Base-by-base conservation (phyloP, 2,797 vertebrate species). In the Myotis vivesi region DNA sequence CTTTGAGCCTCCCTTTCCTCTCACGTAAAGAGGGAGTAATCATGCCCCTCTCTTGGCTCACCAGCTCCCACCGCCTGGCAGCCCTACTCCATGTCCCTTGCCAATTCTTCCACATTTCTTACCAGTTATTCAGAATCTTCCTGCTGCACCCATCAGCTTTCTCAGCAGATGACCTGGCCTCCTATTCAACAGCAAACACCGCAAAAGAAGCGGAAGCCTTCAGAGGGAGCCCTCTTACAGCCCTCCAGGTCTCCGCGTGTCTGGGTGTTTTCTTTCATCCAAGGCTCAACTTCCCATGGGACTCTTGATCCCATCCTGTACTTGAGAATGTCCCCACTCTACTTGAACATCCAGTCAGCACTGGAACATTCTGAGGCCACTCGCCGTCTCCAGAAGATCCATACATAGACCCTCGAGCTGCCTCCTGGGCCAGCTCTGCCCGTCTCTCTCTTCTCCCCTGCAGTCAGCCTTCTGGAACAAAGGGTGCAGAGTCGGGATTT, bases 1-100 rank as follows among this genome's bases (percentile, higher is more conserved):
- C 62, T 91, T 15, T 30, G 84, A 96, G 79, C 36, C 77, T 87
- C 68, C 46, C 0, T 87, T 80, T 84, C 66, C 44, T 95, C 87
- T 22, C 2, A n/a, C 0, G 1, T 25, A 36, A 55, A 89, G 82
- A 80, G 30, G 33, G 38, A 66, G 36, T 75, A 53, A 64, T 81
- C 75, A 46, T 17, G 12, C 73, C 44, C 49, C 0, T 38, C 71
- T 59, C 66, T 59, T 36, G 49, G 41, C 59, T 93, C 55, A 33
- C 72, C 68, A 72, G 0, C 71, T 59, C 33, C 46, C 57, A 8
- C 15, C 16, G 25, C 22, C 38, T 59, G 66, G 23, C 23, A 20
- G 11, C 16, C 46, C 11, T 8, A 1, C 46, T 62, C 0, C 5
- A 30, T 46, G 68, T 30, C 28, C 46, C 59, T 89, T 25, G 19